Conservation (phyloP, 2,888 invertebrate genomes). For the Cephus rjabovi region DNA sequence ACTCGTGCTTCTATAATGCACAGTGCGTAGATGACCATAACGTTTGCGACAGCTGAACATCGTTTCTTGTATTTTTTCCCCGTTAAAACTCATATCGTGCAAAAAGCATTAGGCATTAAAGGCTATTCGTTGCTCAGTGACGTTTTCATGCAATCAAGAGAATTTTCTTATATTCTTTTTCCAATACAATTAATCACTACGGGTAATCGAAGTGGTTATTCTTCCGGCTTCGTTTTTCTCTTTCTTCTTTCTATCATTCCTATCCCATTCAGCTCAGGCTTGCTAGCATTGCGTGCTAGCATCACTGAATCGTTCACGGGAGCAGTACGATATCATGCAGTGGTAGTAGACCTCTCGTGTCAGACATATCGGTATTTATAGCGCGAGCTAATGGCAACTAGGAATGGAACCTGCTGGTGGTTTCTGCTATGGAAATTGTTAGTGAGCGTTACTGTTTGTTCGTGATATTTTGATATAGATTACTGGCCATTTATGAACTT, state of each 20-base stretch:
- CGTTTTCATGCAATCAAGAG: neutral
- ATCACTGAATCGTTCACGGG: neutral
- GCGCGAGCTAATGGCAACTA: conserved; percentile 28
- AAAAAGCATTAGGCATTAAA: neutral
- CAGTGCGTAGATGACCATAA: neutral
- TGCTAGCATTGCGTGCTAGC: neutral
- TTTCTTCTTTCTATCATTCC: neutral
- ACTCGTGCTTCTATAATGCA: neutral
- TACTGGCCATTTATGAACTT: neutral
- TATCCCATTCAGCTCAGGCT: neutral
- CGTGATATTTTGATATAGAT: neutral
- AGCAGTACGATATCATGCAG: neutral
- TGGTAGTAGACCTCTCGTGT: conserved; percentile 8
- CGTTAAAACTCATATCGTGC: neutral
- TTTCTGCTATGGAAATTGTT: conserved; percentile 27
- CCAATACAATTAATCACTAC: neutral
- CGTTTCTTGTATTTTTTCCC: neutral
- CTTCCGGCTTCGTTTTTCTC: neutral
- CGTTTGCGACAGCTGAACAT: neutral
- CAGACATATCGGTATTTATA: conserved; percentile 35
- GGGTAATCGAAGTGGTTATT: neutral
- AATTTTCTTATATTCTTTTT: neutral
- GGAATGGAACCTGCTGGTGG: conserved; percentile 30
- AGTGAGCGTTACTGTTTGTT: conserved; percentile 28
- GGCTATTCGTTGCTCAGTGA: neutral